These are phyloP conservation scores for Atta colombica DNA, from an alignment of 1,140 invertebrate genomes.

Conservation along the genomic window DNA sequence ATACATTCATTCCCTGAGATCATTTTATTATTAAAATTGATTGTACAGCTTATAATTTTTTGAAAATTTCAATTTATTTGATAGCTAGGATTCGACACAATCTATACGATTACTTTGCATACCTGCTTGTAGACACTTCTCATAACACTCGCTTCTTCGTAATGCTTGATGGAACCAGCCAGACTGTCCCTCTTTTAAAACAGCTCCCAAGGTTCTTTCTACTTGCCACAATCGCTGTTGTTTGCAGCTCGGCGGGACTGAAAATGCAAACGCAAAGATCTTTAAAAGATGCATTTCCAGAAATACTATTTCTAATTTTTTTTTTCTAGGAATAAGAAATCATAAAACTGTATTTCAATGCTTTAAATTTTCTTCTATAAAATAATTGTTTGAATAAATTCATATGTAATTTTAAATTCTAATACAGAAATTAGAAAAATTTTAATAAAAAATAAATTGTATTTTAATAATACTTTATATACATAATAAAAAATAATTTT, in stretches of 20 bases:
- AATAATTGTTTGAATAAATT: background rate
- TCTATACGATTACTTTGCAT: background rate
- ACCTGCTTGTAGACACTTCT: constrained; percentile 79
- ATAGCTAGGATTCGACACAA: constrained; percentile 1
- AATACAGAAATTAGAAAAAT: constrained; percentile 7
- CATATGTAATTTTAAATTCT: background rate
- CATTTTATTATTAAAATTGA: background rate
- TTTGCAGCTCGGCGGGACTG: constrained; percentile 77
- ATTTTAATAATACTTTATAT: background rate
- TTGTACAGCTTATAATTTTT: background rate
- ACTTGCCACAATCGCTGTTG: constrained; percentile 80
- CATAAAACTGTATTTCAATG: background rate
- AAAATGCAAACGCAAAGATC: constrained; percentile 1
- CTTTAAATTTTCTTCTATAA: background rate
- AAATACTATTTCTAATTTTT: background rate
- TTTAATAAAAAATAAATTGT: background rate
- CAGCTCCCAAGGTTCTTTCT: constrained; percentile 79
- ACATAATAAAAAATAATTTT: background rate
- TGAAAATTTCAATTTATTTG: constrained; percentile 3
- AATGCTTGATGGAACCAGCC: constrained; percentile 37
- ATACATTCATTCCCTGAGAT: constrained; percentile 75
- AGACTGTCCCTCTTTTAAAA: constrained; percentile 76
- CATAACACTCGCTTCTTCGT: constrained; percentile 78
- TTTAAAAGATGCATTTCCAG: background rate
- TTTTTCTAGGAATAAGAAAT: background rate